Percentiles rank a stretch among this genome's conserved stretches.
phyloP scores from a whole-genome alignment of 1,140 invertebrate species.

The Aphaenogaster floridana region DNA sequence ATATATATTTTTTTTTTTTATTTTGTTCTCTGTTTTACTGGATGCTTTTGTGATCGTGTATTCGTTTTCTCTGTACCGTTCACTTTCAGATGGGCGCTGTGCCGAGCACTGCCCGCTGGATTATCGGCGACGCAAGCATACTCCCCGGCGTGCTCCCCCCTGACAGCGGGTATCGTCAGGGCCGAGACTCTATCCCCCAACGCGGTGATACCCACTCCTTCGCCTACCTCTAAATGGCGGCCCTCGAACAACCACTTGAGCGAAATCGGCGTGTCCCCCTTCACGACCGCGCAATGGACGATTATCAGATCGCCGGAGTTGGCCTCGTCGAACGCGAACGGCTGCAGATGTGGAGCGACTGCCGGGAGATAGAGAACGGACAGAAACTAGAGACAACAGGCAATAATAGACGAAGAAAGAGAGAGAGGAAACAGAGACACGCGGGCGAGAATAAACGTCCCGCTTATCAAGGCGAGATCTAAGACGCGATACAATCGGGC shows the following conservation, averaged over 20 bases:
- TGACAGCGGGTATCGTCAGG: constrained; percentile 85
- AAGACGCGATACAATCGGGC: not conserved
- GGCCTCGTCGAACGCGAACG: constrained; percentile 85
- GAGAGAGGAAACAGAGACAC: constrained; percentile 27
- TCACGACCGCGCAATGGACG: constrained; percentile 91
- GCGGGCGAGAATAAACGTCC: constrained; percentile 27
- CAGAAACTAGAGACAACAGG: constrained; percentile 86
- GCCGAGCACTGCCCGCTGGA: constrained; percentile 88
- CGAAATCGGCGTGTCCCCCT: constrained; percentile 91
- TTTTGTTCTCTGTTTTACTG: constrained; percentile 53
- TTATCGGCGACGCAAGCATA: constrained; percentile 92
- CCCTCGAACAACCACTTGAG: constrained; percentile 89
- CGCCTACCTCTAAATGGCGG: constrained; percentile 84
- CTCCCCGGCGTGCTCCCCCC: constrained; percentile 89
- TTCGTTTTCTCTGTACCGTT: constrained; percentile 84
- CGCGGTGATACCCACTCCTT: constrained; percentile 88
- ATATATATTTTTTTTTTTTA: constrained; percentile 21
- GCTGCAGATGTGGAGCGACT: constrained; percentile 86
- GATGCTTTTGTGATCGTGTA: constrained; percentile 61
- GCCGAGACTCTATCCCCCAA: constrained; percentile 87
- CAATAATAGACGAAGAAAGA: constrained; percentile 63
- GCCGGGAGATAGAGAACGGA: constrained; percentile 82
- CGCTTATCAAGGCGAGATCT: not conserved
- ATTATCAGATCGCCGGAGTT: constrained; percentile 88
- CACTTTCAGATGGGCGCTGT: constrained; percentile 88